Evolutionary conservation across 2,797 vertebrate species (phyloP).

Genomic region (Pygocentrus nattereri): DNA sequence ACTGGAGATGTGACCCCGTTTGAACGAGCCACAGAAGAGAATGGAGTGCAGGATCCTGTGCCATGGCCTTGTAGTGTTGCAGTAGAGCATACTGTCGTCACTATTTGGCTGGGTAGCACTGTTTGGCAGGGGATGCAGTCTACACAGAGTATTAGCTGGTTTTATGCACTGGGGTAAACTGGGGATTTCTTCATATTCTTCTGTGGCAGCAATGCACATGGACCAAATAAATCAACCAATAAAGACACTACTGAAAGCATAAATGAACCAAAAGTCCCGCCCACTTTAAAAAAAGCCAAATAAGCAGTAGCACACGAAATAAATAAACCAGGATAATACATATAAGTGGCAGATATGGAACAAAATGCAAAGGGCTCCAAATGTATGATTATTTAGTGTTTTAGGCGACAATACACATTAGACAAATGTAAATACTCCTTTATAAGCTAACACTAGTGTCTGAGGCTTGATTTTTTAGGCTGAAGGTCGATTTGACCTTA

Average conservation of each 20-base stretch:
- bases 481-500: neutral
- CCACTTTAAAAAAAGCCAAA: neutral
- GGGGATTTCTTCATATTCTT: neutral
- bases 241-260: neutral
- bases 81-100: neutral
- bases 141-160: neutral
- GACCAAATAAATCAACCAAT: neutral
- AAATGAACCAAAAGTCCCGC: neutral
- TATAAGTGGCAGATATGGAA: neutral
- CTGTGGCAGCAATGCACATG: neutral
- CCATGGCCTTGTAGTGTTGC: neutral
- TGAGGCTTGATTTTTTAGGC: neutral
- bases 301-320: neutral
- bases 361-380: neutral
- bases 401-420: neutral
- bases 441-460: neutral
- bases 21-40: slow-evolving; percentile 48
- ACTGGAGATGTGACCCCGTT: slow-evolving; percentile 46
- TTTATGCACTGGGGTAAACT: neutral
- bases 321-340: neutral
- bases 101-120: neutral
- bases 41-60: slow-evolving; percentile 55
- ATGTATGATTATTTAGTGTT: neutral
- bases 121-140: neutral
- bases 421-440: neutral